phyloP scores from a whole-genome alignment of 2,113 vertebrate species.

The Acanthisitta chloris region DNA sequence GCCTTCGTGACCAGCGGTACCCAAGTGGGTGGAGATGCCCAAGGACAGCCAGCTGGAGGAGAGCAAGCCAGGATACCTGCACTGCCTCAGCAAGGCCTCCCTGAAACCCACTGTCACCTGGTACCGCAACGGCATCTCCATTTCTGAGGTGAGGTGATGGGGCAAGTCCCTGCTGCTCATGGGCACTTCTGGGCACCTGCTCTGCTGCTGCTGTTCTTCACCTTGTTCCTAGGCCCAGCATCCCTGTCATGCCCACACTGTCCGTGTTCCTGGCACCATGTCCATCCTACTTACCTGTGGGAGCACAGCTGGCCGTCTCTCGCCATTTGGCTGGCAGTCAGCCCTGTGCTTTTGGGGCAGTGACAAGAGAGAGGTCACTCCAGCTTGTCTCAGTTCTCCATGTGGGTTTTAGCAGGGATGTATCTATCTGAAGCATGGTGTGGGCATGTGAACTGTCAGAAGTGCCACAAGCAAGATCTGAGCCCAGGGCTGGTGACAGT shows the following conservation, averaged over 20 bases:
- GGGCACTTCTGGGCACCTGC: background rate
- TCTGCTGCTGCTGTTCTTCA: background rate
- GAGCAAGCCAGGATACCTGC: constrained; percentile 90
- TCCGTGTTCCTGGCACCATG: background rate
- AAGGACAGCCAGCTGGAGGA: constrained; percentile 90
- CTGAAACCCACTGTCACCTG: constrained; percentile 86
- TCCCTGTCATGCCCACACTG: background rate
- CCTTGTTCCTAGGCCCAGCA: background rate
- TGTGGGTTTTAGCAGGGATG: background rate
- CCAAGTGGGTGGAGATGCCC: constrained; percentile 88
- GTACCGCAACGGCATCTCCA: constrained; percentile 82
- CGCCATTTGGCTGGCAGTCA: background rate
- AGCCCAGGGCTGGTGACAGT: background rate
- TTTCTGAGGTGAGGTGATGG: constrained; percentile 83
- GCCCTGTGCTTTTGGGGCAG: background rate
- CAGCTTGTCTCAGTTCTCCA: background rate
- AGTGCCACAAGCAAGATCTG: background rate
- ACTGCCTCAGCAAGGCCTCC: constrained; percentile 87
- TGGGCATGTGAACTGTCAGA: fast-evolving
- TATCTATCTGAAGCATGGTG: background rate
- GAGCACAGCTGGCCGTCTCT: background rate
- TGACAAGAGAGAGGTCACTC: background rate
- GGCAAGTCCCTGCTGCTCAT: fast-evolving
- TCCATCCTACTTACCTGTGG: background rate
- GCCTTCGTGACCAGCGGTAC: constrained; percentile 73